Percentiles rank a stretch among this genome's conserved stretches.
These are phyloP conservation scores for Sciurus niger DNA, from an alignment of 2,113 vertebrate genomes.

Conservation along the genomic window DNA sequence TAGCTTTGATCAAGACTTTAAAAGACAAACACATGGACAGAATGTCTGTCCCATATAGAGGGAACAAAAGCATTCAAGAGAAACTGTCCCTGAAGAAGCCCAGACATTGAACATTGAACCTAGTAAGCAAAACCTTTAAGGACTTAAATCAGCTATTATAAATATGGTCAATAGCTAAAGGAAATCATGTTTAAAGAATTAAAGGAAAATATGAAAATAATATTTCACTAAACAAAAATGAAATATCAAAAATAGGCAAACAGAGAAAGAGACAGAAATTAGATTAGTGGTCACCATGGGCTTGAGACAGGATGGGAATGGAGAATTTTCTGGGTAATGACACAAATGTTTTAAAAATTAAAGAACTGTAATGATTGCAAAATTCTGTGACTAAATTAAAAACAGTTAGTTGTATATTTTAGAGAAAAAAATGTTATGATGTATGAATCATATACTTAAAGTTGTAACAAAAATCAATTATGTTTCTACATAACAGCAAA, in stretches of 20 bases:
- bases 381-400: not conserved
- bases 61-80: not conserved
- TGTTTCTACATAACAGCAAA: no score
- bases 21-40: not conserved
- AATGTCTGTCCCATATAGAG: not conserved
- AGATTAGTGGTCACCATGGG: not conserved
- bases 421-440: not conserved
- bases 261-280: not conserved
- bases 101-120: not conserved
- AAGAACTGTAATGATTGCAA: not conserved
- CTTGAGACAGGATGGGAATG: no score
- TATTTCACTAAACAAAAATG: not conserved
- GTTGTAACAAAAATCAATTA: not conserved
- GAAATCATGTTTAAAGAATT: slow-evolving; percentile 9
- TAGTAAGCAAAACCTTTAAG: not conserved
- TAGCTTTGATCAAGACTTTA: not conserved
- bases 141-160: not conserved
- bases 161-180: not conserved
- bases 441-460: not conserved
- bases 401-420: not conserved
- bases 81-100: not conserved
- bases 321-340: not conserved
- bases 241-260: not conserved
- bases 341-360: not conserved
- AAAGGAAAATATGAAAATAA: not conserved